Evolutionary conservation across 2,888 invertebrate genomes (phyloP), one percentile per base, ranked within the genome.

Genomic region (Carpatolechia fugitivella): DNA sequence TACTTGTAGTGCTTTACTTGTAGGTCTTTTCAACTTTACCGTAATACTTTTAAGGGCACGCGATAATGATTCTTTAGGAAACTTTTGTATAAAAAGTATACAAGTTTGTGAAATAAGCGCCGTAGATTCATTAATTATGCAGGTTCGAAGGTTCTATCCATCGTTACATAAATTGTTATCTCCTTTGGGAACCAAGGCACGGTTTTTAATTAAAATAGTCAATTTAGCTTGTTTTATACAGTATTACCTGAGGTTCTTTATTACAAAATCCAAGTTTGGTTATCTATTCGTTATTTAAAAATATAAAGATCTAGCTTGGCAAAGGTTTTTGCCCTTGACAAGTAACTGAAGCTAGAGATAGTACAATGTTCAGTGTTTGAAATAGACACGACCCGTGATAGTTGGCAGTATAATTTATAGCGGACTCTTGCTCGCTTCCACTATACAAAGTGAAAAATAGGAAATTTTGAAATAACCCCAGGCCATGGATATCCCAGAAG

Each of bases 121-220:
- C 10, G 11, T 6, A 16, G 18, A 11, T 67, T 76, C 72, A 78
- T 82, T 80, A 70, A 80, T 82, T 83, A 79, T 80, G 77, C 77
- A 82, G 76, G 76, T 73, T 76, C 68, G 69, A 61, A 66, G 76
- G 64, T 78, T 75, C 79, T 78, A 7, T 78, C 82, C 72, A 76
- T 74, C 80, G 75, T 85, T 81, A 80, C 79, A 78, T 82, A 82
- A 84, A 84, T 80, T 83, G 80, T 81, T 82, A 83, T 83, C 82
- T 80, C 70, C 76, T 74, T 74, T 72, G 76, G 73, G 70, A 64
- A 76, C 76, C 78, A 71, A 61, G 76, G 78, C 76, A 77, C 77
- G 72, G 74, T 69, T 82, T 85, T 85, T 84, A 85, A 85, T 85
- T 85, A 85, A 82, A 83, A 80, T 76, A 74, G 78, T 74, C 83